Evolutionary conservation across 1,140 invertebrate genomes (phyloP).

Genomic region (Condylostylus longicornis): DNA sequence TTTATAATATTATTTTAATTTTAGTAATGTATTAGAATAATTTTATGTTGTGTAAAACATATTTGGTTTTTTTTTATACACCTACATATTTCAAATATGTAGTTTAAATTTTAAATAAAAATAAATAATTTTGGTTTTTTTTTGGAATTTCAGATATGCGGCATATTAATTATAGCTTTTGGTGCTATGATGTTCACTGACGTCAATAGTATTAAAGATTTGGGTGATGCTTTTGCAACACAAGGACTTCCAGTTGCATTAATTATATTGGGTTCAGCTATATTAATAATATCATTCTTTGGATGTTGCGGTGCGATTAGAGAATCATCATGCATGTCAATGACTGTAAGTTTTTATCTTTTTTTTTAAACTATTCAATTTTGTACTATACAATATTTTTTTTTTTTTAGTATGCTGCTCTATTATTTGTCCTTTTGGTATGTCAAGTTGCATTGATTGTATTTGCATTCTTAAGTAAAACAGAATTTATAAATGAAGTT

Average conservation of each 20-base stretch:
- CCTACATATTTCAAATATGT: too few relatives aligned
- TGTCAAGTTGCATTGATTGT: constrained; percentile 45
- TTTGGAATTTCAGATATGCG: constrained; percentile 42
- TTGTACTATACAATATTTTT: constrained; percentile 4
- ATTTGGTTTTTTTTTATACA: too few relatives aligned
- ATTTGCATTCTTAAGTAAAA: constrained; percentile 39
- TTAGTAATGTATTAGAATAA: too few relatives aligned
- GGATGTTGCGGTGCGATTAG: constrained; percentile 73
- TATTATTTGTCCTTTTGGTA: constrained; percentile 46
- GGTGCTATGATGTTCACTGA: constrained; percentile 41
- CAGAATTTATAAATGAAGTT: constrained; percentile 33
- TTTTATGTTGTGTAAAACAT: too few relatives aligned
- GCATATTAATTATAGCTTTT: constrained; percentile 42
- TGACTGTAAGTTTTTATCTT: constrained; percentile 45
- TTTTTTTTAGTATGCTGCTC: constrained; percentile 43
- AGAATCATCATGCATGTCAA: constrained; percentile 68
- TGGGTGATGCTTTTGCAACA: constrained; percentile 34
- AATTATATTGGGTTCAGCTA: constrained; percentile 54
- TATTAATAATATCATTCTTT: constrained; percentile 66
- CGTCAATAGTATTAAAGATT: constrained; percentile 33
- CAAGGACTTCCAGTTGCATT: constrained; percentile 44
- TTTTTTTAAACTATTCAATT: not conserved
- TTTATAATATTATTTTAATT: too few relatives aligned
- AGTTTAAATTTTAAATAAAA: too few relatives aligned
- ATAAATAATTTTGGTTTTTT: too few relatives aligned